These are phyloP conservation scores for Borostomias antarcticus DNA, from an alignment of 2,797 vertebrate genomes.

Conservation along the genomic window DNA sequence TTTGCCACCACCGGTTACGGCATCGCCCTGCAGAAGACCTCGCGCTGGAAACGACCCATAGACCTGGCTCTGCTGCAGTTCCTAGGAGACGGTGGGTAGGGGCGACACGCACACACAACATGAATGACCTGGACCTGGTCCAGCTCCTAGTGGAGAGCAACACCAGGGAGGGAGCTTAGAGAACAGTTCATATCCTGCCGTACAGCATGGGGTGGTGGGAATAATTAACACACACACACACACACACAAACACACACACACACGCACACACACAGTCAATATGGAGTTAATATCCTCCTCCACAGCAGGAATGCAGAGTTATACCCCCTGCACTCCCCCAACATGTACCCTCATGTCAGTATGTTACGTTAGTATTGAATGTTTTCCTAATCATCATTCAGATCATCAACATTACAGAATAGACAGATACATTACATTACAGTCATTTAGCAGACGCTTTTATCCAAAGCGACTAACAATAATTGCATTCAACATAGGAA, in stretches of 20 bases:
- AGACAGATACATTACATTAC: no score
- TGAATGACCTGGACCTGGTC: slow-evolving; percentile 43
- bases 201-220: slow-evolving; percentile 50
- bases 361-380: no score
- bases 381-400: no score
- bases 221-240: slow-evolving; percentile 21
- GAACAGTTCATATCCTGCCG: slow-evolving; percentile 71
- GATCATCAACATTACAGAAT: no score
- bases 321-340: no score
- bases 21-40: slow-evolving; percentile 96
- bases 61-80: slow-evolving; percentile 96
- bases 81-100: slow-evolving; percentile 87
- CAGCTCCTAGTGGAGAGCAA: slow-evolving; percentile 33
- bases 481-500: no score
- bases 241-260: slow-evolving; percentile 21
- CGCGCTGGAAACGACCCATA: slow-evolving; percentile 92
- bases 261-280: slow-evolving; percentile 18
- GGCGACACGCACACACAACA: slow-evolving; percentile 2
- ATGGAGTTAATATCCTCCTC: slow-evolving; percentile 67
- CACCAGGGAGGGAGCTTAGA: slow-evolving; percentile 54
- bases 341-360: no score
- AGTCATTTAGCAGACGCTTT: no score
- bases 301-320: slow-evolving; percentile 54
- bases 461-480: no score
- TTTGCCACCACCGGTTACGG: slow-evolving; percentile 98